Base-by-base conservation (phyloP, 2,888 invertebrate species). In the Apamea epomidion region DNA sequence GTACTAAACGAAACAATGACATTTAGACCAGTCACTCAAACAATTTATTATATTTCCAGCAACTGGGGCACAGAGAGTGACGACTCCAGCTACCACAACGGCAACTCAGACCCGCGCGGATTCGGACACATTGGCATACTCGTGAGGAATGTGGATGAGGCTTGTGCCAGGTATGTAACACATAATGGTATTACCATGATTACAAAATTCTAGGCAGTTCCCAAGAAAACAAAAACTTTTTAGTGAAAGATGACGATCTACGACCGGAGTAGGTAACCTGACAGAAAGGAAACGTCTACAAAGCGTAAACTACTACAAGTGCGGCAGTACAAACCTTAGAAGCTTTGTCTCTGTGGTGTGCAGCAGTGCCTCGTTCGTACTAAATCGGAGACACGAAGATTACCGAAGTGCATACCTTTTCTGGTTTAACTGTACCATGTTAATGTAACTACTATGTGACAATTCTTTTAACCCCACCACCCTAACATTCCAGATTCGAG, bases 41-140 rank as follows among this genome's bases (percentile, higher is more conserved):
- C 29, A 37, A 32, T 37, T 37, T 21, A 18, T 37, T 16, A 18
- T 8, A 16, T 18, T 98, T 97, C 42, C 95, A 99, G 99, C 93
- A 99, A 99, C 94, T 99, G 99, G 99, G 99, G 99, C 32, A 98
- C 99, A 0, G 99, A 99, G 96, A 98, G 97, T 76, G 98, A 99
- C 91, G 98, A 98, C 85, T 98, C 98, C 1, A 97, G 97, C 74
- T 99, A 99, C 94, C 99, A 99, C 94, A 99, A 98, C 93, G 99
- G 99, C 7, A 99, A 99, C 95, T 97, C 98, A 0, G 99, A 99
- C 29, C 99, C 99, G 0, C 97, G 98, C 83, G 99, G 99, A 48
- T 99, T 98, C 94, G 99, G 99, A 0, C 99, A 99, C 92, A 99
- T 99, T 93, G 99, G 99, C 0, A 95, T 99, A 10, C 97, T 98